Conservation (phyloP, 2,113 vertebrate genomes). For the Sceloporus tristichus region DNA sequence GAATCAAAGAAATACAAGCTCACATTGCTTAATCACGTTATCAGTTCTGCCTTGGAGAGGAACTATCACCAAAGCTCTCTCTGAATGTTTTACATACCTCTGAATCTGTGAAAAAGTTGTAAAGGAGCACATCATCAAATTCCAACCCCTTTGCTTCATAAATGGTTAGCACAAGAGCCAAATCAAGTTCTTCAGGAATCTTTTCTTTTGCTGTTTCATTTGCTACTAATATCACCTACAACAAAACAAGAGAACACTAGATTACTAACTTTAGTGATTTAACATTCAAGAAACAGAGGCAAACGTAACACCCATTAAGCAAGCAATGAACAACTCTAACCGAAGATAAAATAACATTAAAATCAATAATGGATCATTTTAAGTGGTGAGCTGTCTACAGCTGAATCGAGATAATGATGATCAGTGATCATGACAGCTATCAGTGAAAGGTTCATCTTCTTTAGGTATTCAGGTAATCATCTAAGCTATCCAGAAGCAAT, state of each 20-base stretch:
- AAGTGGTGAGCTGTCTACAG: background rate
- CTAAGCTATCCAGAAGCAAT: background rate
- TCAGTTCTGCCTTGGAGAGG: background rate
- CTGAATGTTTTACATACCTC: constrained; percentile 74
- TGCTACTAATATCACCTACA: constrained; percentile 83
- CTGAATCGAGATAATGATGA: background rate
- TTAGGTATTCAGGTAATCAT: background rate
- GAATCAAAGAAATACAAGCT: accelerated
- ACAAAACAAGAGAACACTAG: background rate
- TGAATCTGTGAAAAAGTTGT: constrained; percentile 88
- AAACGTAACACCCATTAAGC: accelerated
- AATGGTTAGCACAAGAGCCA: constrained; percentile 84
- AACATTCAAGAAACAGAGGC: background rate
- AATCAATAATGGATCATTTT: background rate
- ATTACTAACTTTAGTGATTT: background rate
- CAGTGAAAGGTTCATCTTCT: background rate
- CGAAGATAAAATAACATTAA: background rate
- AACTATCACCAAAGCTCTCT: constrained; percentile 18
- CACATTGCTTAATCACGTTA: background rate
- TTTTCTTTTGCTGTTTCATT: constrained; percentile 84
- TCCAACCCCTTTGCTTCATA: constrained; percentile 88
- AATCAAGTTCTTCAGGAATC: constrained; percentile 83
- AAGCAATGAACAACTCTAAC: background rate
- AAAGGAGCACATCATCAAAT: constrained; percentile 87
- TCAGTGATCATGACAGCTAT: background rate